A percentile compares a stretch with the other conserved stretches of the same genome.
Conservation (phyloP, 1,140 invertebrate genomes). For the Meteorus sp. region DNA sequence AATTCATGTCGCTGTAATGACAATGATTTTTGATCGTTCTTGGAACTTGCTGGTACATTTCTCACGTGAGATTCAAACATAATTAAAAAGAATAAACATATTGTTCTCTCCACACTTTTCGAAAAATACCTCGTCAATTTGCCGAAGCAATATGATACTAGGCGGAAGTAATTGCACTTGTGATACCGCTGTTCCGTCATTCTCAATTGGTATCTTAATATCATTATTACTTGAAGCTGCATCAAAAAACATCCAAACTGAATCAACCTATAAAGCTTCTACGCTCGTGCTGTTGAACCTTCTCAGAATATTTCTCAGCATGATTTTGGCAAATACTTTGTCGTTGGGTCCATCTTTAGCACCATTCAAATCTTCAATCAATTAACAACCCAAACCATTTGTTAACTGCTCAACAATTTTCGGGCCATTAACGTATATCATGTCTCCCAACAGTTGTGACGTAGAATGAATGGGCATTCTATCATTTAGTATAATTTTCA, state of each 20-base stretch:
- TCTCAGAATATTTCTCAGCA: slow-evolving; percentile 47
- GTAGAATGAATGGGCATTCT: slow-evolving; percentile 53
- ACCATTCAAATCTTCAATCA: slow-evolving; percentile 39
- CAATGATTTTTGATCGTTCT: slow-evolving; percentile 40
- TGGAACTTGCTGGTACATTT: slow-evolving; percentile 48
- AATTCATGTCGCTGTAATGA: slow-evolving; percentile 68
- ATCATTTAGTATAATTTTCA: slow-evolving; percentile 35
- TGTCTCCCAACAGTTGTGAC: slow-evolving; percentile 53
- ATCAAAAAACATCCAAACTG: slow-evolving; percentile 50
- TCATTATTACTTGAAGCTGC: slow-evolving; percentile 36
- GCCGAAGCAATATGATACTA: slow-evolving; percentile 52
- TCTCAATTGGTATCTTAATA: slow-evolving; percentile 29
- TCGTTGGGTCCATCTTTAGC: slow-evolving; percentile 2
- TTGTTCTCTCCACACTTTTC: slow-evolving; percentile 64
- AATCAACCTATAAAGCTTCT: slow-evolving; percentile 45
- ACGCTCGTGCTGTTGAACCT: slow-evolving; percentile 48
- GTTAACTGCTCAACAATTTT: slow-evolving; percentile 53
- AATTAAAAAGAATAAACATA: slow-evolving; percentile 77
- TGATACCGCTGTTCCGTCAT: slow-evolving; percentile 9
- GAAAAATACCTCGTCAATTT: slow-evolving; percentile 63
- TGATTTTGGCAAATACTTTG: slow-evolving; percentile 35
- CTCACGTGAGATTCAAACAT: slow-evolving; percentile 73
- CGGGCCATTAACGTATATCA: slow-evolving; percentile 61
- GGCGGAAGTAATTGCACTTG: too few relatives aligned
- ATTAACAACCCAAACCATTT: slow-evolving; percentile 38